phyloP scores from a whole-genome alignment of 2,113 vertebrate genomes.

The Mustelus asterias region DNA sequence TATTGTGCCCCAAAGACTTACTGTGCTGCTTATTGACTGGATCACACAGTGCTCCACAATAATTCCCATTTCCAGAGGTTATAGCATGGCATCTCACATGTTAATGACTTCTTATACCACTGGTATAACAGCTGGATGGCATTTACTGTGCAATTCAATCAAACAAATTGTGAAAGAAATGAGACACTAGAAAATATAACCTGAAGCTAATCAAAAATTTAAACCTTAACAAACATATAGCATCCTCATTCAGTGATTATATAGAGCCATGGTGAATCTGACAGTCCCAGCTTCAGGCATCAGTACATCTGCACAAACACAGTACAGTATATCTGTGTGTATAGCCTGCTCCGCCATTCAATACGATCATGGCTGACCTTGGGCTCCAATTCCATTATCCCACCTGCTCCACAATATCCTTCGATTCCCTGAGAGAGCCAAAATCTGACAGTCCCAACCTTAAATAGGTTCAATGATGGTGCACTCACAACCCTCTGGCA shows the following conservation, averaged over 20 bases:
- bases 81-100: neutral
- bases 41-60: neutral
- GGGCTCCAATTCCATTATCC: too few species aligned
- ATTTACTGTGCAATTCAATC: slow-evolving; percentile 8
- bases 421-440: too few species aligned
- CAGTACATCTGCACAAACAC: neutral
- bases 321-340: too few species aligned
- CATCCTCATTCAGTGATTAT: neutral
- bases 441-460: too few species aligned
- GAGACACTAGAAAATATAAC: neutral
- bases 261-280: neutral
- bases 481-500: too few species aligned
- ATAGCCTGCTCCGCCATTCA: too few species aligned
- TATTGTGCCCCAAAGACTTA: neutral
- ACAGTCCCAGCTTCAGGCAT: neutral
- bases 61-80: neutral
- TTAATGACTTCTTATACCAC: neutral
- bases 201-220: neutral
- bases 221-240: neutral
- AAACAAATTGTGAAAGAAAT: neutral
- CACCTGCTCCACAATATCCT: too few species aligned
- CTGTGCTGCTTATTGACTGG: neutral
- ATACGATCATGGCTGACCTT: too few species aligned
- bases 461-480: too few species aligned
- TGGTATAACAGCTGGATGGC: neutral